Evolutionary conservation across 1,140 invertebrate species (phyloP), one percentile per base, ranked within the genome.

Genomic region (Atta texana): DNA sequence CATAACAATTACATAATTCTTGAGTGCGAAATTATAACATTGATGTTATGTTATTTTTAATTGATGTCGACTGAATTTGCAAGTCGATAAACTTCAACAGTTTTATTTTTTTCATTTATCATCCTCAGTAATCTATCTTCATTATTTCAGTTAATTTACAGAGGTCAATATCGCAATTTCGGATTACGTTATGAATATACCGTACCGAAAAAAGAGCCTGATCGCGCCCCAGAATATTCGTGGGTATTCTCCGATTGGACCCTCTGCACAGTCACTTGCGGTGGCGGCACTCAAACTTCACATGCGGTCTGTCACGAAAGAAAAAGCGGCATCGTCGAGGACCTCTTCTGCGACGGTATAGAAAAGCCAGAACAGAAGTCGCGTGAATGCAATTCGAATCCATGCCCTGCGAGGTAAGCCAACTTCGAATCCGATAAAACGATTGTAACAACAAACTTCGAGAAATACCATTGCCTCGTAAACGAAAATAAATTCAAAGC

Each of bases 171-270:
- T 87, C 96, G 97, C 86, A 98, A 98, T 93, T 97, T 97, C 1
- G 98, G 98, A 18, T 96, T 98, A 18, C 96, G 96, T 75, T 98
- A 98, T 95, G 97, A 98, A 94, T 99, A 98, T 95, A 98, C 97
- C 0, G 95, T 98, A 74, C 97, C 97, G 16, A 97, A 97, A 75
- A 95, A 95, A 92, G 96, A 96, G 93, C 95, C 92, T 74, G 94
- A 97, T 94, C 92, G 97, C 95, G 93, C 95, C 90, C 96, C 96
- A 53, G 95, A 96, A 92, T 97, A 97, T 93, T 92, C 95, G 12
- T 99, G 98, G 98, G 95, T 97, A 14, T 96, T 97, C 85, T 96
- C 96, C 2, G 97, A 97, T 72, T 98, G 97, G 97, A 97, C 97
- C 3, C 95, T 97, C 31, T 98, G 98, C 93, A 97, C 97, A 5